Evolutionary conservation across 2,888 invertebrate genomes (phyloP).

Genomic region (Prosapia bicincta): DNA sequence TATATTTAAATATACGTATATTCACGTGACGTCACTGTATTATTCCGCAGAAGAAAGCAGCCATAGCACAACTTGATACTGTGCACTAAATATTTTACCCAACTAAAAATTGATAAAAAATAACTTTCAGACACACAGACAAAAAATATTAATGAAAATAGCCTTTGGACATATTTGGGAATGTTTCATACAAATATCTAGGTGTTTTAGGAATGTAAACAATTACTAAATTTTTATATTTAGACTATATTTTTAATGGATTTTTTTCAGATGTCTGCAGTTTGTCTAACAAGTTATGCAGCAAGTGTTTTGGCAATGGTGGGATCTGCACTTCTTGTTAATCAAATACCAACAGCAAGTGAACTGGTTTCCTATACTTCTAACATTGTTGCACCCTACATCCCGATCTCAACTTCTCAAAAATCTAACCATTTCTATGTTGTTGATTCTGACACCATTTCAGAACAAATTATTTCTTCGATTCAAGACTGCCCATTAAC

Average conservation of each 20-base stretch:
- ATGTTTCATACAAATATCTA: too few species aligned
- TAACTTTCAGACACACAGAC: too few species aligned
- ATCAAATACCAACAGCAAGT: conserved; percentile 41
- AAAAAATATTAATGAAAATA: too few species aligned
- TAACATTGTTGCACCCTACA: neutral
- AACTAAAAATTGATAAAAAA: too few species aligned
- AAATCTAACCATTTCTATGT: neutral
- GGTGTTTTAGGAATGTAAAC: too few species aligned
- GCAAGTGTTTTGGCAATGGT: conserved; percentile 58
- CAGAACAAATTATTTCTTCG: neutral
- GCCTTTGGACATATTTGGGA: too few species aligned
- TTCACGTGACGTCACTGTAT: too few species aligned
- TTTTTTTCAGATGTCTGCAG: conserved; percentile 50
- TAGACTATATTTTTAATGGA: neutral
- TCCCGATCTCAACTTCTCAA: neutral
- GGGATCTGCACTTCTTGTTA: conserved; percentile 53
- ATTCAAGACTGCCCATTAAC: neutral
- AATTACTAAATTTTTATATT: too few species aligned
- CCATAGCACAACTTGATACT: too few species aligned
- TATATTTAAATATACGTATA: too few species aligned
- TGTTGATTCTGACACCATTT: neutral
- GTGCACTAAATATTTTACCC: too few species aligned
- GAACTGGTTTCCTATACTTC: conserved; percentile 5
- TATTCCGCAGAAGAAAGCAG: too few species aligned
- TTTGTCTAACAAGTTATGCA: conserved; percentile 59